Evolutionary conservation across 2,888 invertebrate genomes (phyloP), one percentile per base, ranked within the genome.

Genomic region (Morpho deidamia): DNA sequence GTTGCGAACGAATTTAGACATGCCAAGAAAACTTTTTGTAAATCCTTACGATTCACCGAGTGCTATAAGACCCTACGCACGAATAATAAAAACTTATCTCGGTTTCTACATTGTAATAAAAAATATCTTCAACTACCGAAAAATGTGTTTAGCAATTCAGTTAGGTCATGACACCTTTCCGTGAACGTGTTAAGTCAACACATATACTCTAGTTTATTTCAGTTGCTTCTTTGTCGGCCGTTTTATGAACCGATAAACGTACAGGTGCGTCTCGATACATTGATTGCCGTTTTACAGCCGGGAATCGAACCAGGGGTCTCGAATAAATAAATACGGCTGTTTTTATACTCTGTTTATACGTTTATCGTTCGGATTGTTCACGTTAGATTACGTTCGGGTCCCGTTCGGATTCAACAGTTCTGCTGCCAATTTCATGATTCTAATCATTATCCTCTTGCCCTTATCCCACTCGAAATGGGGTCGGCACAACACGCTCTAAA

Each of bases 221-320:
- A 44, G 40, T 37, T 51, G 44, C 47, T 50, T 51, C 53, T 56
- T 46, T 53, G 41, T 47, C 38, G 45, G 44, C 32, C 49, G 40
- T 56, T 53, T 56, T 55, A 54, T 51, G 54, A 44, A 50, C 49
- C 55, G 40, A 51, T 56, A 62, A 63, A 59, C 38, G 50, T 43
- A 44, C 72, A 72, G 71, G 69, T 72, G 73, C 60, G 63, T 49
- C 11, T 44, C 44, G 40, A 52, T 58, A 63, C 61, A 60, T 73
- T 72, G 65, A 72, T 72, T 53, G 67, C 64, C 23, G 49, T 71
- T 74, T 74, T 72, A 72, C 61, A 51, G 62, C 61, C 56, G 57
- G 49, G 67, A 68, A 68, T 71, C 72, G 70, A 70, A 71, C 59
- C 55, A 60, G 55, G 33, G 47, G 11, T 56, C 58, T 48, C 45